Evolutionary conservation across 1,140 invertebrate species (phyloP).

Genomic region (Achatina immaculata): DNA sequence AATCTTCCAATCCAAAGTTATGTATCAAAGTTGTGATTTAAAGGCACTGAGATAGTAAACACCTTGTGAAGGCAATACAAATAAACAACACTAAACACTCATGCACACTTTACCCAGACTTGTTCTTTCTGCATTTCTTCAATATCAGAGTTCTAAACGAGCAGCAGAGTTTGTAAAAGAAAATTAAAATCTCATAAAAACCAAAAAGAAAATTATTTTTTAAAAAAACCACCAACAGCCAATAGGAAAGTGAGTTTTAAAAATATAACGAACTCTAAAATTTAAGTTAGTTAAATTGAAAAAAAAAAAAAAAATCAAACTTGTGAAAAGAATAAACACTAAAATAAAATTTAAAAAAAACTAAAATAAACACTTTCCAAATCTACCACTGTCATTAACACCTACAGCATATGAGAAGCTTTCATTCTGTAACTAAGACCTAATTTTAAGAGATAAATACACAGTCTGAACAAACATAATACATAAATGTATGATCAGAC

Average conservation of each 20-base stretch:
- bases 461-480: too few relatives aligned
- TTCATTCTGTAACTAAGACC: too few relatives aligned
- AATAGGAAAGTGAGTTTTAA: neutral
- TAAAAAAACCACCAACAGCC: neutral
- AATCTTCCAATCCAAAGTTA: too few relatives aligned
- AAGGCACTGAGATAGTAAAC: too few relatives aligned
- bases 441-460: too few relatives aligned
- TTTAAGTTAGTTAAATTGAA: neutral
- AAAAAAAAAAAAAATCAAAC: neutral
- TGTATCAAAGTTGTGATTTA: too few relatives aligned
- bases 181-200: neutral
- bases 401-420: neutral
- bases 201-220: neutral
- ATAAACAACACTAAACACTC: conserved; percentile 25
- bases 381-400: neutral
- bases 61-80: too few relatives aligned
- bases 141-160: conserved; percentile 48
- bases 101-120: conserved; percentile 44
- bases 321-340: neutral
- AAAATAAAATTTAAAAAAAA: neutral
- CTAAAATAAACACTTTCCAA: neutral
- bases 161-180: conserved; percentile 4
- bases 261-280: neutral
- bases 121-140: conserved; percentile 50
- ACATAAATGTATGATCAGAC: too few relatives aligned